Conservation (phyloP, 2,888 invertebrate species). For the Aleiodes testaceus region DNA sequence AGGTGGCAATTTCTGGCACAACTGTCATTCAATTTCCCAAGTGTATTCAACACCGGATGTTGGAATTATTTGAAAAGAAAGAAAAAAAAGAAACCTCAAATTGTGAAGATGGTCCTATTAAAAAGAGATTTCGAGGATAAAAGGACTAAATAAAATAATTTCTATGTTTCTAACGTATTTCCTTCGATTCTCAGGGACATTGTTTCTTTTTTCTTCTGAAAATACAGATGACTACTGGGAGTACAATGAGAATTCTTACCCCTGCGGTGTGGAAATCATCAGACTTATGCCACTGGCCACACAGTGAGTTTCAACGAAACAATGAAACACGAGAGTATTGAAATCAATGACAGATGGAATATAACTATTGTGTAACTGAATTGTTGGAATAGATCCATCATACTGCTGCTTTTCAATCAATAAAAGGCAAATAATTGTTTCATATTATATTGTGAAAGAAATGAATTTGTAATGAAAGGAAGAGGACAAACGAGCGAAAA, state of each 20-base stretch:
- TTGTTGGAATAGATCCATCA: constrained; percentile 1
- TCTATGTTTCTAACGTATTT: constrained; percentile 61
- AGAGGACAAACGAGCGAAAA: constrained; percentile 48
- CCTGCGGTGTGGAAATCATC: constrained; percentile 37
- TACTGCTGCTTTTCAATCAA: background rate
- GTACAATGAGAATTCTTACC: constrained; percentile 28
- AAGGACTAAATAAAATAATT: constrained; percentile 58
- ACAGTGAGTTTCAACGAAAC: constrained; percentile 14
- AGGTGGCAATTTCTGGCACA: constrained; percentile 28
- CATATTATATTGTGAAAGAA: background rate
- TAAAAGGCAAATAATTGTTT: constrained; percentile 1
- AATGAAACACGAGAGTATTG: background rate
- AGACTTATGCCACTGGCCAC: constrained; percentile 37
- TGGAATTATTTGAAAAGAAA: constrained; percentile 40
- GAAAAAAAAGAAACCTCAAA: constrained; percentile 33
- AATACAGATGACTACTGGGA: constrained; percentile 35
- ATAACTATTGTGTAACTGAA: constrained; percentile 11
- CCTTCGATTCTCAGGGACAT: constrained; percentile 61
- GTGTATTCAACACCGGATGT: constrained; percentile 53
- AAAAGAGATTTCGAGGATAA: constrained; percentile 68
- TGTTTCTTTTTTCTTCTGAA: constrained; percentile 50
- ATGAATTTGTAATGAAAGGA: constrained; percentile 11
- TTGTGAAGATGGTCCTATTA: constrained; percentile 61
- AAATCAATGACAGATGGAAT: constrained; percentile 23
- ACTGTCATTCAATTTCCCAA: constrained; percentile 43